Base-by-base conservation (phyloP, 2,797 vertebrate genomes). In the Anguilla megastoma region DNA sequence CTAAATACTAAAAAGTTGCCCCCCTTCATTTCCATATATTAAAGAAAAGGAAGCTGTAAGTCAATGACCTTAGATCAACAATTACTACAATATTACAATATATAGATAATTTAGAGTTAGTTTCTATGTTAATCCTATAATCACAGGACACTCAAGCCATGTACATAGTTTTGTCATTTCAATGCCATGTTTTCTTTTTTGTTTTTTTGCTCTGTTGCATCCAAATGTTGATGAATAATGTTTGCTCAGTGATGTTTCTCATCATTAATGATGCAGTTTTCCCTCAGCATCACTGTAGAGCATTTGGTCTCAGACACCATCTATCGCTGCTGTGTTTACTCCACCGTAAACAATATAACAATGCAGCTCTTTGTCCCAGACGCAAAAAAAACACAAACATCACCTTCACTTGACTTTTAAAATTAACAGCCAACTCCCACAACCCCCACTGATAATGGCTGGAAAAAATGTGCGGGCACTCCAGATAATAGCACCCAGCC, bases 351-450 rank as follows among this genome's bases (percentile, higher is more conserved):
- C 84, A 84, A 58, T 12, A 56, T 16, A 85, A 60, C 50, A 60
- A 85, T 85, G 52, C 50, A 76, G 82, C 36, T 45, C 56, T 69
- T 88, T 82, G 87, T 84, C 82, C 54, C 58, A 85, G 30, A 36
- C 58, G 63, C 71, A 4, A 2, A 36, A 85, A 85, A 88, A 88
- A 85, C 48, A 80, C 14, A 76, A 76, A 76, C 82, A 85, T 76
- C 63, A 85, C 80, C 82, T 85, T 85, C 82, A 85, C 63, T 30
- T 74, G 60, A 87, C 86, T 87, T 87, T 87, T 83, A 84, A 85
- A 85, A 71, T 88, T 74, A 88, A 56, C 66, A 56, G 50, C 60
- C 83, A 85, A 82, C 54, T 33, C 87, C 33, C n/a, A 56, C 82
- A 85, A 48, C 69, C 50, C 82, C 33, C 36, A 66, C 82, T 54